phyloP scores from a whole-genome alignment of 1,140 invertebrate genomes.

The Caenorhabditis brenneri region DNA sequence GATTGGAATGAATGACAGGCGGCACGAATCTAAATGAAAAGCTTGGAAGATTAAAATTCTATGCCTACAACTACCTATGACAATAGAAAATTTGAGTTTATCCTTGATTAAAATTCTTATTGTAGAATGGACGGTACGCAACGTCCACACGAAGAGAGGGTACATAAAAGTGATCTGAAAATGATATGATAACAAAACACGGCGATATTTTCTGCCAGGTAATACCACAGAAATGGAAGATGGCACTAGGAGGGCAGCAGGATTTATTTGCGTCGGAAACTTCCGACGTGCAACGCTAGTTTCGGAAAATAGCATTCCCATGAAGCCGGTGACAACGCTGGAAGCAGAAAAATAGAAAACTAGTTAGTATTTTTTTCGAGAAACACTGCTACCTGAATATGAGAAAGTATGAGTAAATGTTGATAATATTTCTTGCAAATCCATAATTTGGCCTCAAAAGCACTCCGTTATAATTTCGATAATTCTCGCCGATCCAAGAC shows the following conservation, averaged over 20 bases:
- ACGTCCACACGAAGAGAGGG: background rate
- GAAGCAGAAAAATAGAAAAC: background rate
- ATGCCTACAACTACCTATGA: background rate
- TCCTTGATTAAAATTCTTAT: background rate
- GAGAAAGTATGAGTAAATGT: background rate
- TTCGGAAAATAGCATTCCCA: background rate
- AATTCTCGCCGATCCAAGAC: background rate
- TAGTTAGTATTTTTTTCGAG: background rate
- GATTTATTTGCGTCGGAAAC: background rate
- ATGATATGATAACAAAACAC: background rate
- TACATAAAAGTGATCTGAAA: conserved; percentile 8
- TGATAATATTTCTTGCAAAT: background rate
- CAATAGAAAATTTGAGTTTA: conserved; percentile 15
- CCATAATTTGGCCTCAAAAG: background rate
- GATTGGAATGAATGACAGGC: background rate
- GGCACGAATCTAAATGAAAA: background rate
- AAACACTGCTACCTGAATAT: background rate
- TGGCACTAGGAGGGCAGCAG: background rate
- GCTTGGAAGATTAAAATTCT: background rate
- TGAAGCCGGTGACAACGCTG: background rate
- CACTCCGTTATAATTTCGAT: background rate
- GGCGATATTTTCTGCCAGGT: background rate
- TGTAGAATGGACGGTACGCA: background rate
- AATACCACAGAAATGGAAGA: conserved; percentile 2
- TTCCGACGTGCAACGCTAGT: background rate